phyloP scores from a whole-genome alignment of 2,888 invertebrate genomes.

The Urechis unicinctus region DNA sequence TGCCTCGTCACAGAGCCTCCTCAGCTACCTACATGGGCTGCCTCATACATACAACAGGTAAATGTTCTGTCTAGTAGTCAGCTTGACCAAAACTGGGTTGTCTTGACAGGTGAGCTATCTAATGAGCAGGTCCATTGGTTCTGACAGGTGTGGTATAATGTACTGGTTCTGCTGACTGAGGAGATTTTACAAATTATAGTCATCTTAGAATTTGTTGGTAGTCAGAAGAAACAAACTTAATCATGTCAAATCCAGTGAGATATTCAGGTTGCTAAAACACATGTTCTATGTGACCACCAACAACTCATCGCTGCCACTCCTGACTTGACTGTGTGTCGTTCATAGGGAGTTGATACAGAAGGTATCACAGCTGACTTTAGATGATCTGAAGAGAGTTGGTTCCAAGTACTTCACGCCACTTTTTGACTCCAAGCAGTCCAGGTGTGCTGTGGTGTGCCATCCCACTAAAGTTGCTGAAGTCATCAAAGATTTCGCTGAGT shows the following conservation, averaged over 20 bases:
- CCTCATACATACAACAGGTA: slow-evolving; percentile 65
- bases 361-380: slow-evolving; percentile 62
- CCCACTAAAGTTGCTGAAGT: slow-evolving; percentile 68
- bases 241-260: no score
- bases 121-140: no score
- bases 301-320: no score
- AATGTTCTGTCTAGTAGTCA: not conserved
- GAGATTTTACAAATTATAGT: slow-evolving; percentile 3
- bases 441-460: slow-evolving; percentile 71
- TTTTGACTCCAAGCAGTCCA: slow-evolving; percentile 59
- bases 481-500: slow-evolving; percentile 61
- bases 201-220: no score
- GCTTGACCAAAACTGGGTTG: not conserved
- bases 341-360: slow-evolving; percentile 62
- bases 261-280: no score
- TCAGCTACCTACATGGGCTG: slow-evolving; percentile 65
- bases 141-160: no score
- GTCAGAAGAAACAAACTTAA: no score
- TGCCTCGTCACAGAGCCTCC: slow-evolving; percentile 66
- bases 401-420: slow-evolving; percentile 65
- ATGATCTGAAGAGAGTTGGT: slow-evolving; percentile 64
- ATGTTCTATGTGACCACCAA: no score
- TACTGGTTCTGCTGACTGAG: no score
- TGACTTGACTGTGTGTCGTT: no score
- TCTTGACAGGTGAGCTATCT: no score